Conservation (phyloP, 2,888 invertebrate species). For the Epicampocera succincta region DNA sequence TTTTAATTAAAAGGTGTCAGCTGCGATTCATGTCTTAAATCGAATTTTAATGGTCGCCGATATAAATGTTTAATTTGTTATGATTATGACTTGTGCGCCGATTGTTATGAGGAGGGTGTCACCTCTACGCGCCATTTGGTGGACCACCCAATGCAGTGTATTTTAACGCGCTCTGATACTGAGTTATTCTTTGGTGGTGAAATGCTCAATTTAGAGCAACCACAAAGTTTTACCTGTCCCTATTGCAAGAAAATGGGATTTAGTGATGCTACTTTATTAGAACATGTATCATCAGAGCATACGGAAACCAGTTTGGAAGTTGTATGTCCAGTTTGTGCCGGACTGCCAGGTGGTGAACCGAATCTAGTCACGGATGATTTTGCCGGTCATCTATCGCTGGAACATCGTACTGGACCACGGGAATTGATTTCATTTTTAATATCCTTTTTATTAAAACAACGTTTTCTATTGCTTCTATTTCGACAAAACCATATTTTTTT, state of each 20-base stretch:
- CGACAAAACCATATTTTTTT: too few species aligned
- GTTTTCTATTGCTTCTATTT: background rate
- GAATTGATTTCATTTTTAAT: constrained; percentile 95
- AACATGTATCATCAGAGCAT: constrained; percentile 95
- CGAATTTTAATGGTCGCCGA: constrained; percentile 97
- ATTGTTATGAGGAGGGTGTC: constrained; percentile 96
- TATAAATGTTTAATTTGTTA: constrained; percentile 99
- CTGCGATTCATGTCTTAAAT: constrained; percentile 99
- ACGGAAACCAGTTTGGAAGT: constrained; percentile 95
- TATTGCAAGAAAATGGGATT: constrained; percentile 98
- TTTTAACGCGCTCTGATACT: constrained; percentile 97
- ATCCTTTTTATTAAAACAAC: constrained; percentile 84
- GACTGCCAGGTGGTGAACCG: constrained; percentile 97
- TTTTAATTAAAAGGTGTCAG: constrained; percentile 90
- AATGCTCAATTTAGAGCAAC: constrained; percentile 93
- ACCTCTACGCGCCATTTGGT: constrained; percentile 95
- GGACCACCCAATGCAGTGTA: constrained; percentile 99
- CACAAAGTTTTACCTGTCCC: constrained; percentile 98
- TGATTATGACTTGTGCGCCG: constrained; percentile 99
- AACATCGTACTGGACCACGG: constrained; percentile 94
- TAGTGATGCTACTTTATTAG: constrained; percentile 94
- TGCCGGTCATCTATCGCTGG: constrained; percentile 96
- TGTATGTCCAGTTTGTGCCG: constrained; percentile 98
- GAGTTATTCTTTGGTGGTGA: constrained; percentile 98
- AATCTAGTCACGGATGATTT: constrained; percentile 99